phyloP scores from a whole-genome alignment of 2,888 invertebrate species.

The Drosophila birchii region DNA sequence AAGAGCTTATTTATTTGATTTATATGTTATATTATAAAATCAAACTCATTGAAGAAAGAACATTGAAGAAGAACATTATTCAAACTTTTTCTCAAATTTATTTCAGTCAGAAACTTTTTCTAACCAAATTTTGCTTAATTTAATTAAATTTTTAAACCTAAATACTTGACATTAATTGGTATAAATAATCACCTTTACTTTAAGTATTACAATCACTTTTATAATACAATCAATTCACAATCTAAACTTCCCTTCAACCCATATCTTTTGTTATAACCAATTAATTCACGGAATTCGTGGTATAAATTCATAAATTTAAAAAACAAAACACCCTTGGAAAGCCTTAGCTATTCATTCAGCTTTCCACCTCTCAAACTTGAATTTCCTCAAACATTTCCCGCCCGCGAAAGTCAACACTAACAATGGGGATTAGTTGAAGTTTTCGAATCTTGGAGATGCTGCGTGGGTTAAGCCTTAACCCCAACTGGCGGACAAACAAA shows the following conservation, averaged over 20 bases:
- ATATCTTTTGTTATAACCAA: background rate
- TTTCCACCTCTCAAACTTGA: background rate
- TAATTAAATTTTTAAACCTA: background rate
- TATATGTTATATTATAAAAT: background rate
- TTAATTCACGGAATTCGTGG: background rate
- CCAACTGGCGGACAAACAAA: conserved; percentile 8
- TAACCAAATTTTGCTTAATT: background rate
- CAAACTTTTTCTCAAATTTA: background rate
- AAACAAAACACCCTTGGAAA: conserved; percentile 1
- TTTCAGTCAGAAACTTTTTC: background rate
- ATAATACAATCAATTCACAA: background rate
- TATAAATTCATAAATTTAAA: background rate
- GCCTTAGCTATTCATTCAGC: background rate
- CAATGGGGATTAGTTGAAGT: conserved; percentile 6
- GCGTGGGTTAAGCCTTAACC: conserved; percentile 31
- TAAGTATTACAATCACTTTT: background rate
- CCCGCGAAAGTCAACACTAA: conserved; percentile 16
- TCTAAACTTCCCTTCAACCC: background rate
- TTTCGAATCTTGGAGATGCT: background rate
- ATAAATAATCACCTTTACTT: background rate
- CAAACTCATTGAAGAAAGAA: background rate
- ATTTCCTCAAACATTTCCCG: background rate
- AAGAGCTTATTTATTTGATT: background rate
- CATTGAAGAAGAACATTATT: no score
- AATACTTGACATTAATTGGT: background rate